phyloP scores from a whole-genome alignment of 2,888 invertebrate species.

The Erebia ligea region DNA sequence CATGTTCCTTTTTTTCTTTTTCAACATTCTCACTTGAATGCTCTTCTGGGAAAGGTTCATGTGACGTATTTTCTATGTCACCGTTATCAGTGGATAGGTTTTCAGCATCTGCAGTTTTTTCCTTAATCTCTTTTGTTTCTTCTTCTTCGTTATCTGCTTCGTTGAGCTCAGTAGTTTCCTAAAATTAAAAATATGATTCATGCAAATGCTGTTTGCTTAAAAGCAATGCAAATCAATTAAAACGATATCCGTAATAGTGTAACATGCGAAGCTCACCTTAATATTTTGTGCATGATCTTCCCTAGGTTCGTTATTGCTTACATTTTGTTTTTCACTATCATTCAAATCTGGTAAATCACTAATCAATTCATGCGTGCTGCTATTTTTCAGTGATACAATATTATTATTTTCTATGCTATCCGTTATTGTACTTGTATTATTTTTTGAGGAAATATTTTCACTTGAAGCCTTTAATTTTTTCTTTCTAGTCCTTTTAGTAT shows the following conservation, averaged over 20 bases:
- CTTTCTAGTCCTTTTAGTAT: slow-evolving; percentile 65
- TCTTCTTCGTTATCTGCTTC: slow-evolving; percentile 18
- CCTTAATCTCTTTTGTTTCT: neutral
- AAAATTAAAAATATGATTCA: slow-evolving; percentile 67
- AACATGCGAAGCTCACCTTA: slow-evolving; percentile 69
- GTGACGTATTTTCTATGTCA: slow-evolving; percentile 23
- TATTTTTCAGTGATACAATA: slow-evolving; percentile 64
- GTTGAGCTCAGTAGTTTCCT: slow-evolving; percentile 29
- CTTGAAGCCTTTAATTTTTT: slow-evolving; percentile 68
- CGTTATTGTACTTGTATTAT: slow-evolving; percentile 69
- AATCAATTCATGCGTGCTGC: slow-evolving; percentile 75
- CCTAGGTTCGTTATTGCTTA: slow-evolving; percentile 45
- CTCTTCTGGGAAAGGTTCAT: slow-evolving; percentile 9
- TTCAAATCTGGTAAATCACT: slow-evolving; percentile 73
- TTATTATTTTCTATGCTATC: slow-evolving; percentile 61
- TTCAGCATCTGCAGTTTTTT: neutral
- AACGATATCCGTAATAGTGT: slow-evolving; percentile 54
- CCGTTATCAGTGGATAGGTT: slow-evolving; percentile 14
- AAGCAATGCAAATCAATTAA: slow-evolving; percentile 74
- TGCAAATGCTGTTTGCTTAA: slow-evolving; percentile 65
- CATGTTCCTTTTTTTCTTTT: slow-evolving; percentile 46
- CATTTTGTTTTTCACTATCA: slow-evolving; percentile 51
- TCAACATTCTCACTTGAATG: slow-evolving; percentile 44
- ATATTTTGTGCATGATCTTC: slow-evolving; percentile 51
- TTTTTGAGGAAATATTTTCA: slow-evolving; percentile 77